A percentile compares a stretch with the other conserved stretches of the same genome.
Conservation (phyloP, 2,888 invertebrate species). For the Eupithecia tripunctaria region DNA sequence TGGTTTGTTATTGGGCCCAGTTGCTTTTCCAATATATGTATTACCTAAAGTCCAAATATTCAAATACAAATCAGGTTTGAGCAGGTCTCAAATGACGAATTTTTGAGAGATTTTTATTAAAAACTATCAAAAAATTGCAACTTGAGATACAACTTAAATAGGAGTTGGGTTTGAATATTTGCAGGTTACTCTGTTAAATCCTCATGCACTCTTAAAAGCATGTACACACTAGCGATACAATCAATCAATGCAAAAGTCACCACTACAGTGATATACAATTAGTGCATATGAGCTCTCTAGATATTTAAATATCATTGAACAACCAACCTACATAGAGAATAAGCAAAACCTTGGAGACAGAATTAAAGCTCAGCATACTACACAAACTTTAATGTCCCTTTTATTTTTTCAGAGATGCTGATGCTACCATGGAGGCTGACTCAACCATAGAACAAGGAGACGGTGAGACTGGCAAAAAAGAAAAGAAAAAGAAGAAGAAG, state of each 20-base stretch:
- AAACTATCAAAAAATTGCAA: too few relatives aligned
- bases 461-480: constrained; percentile 81
- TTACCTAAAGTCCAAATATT: too few relatives aligned
- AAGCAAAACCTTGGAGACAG: constrained; percentile 14
- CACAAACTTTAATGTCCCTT: constrained; percentile 1
- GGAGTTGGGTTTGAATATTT: not conserved
- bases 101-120: too few relatives aligned
- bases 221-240: not conserved
- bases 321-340: constrained; percentile 4
- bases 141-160: too few relatives aligned
- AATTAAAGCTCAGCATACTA: constrained; percentile 1
- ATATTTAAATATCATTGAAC: not conserved
- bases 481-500: constrained; percentile 92
- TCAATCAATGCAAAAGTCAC: not conserved
- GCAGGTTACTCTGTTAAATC: not conserved
- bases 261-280: not conserved
- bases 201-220: not conserved
- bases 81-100: too few relatives aligned
- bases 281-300: not conserved
- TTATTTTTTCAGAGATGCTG: constrained; percentile 55
- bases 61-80: too few relatives aligned
- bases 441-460: constrained; percentile 67
- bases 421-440: constrained; percentile 68
- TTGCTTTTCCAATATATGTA: too few relatives aligned
- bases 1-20: not conserved